These are phyloP conservation scores for Epinephelus cyanopodus DNA, from an alignment of 2,113 vertebrate species.

Conservation along the genomic window DNA sequence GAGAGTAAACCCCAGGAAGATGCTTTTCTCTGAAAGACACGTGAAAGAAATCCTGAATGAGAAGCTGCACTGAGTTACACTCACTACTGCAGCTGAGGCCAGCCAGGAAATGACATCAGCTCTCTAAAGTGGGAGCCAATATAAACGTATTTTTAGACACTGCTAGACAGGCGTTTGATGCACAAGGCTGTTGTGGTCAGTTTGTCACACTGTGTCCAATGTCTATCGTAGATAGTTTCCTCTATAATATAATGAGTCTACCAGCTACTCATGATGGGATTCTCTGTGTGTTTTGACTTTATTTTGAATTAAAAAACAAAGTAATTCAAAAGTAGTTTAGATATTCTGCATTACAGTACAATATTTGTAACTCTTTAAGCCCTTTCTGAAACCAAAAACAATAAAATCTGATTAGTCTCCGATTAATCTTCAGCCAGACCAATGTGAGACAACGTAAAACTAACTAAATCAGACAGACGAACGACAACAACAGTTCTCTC, in stretches of 20 bases:
- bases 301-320: neutral
- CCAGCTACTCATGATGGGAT: neutral
- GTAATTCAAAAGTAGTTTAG: neutral
- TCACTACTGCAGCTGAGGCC: no score
- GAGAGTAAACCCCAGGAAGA: neutral
- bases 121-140: neutral
- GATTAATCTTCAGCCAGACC: no score
- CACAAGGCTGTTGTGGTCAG: neutral
- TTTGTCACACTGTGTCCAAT: constrained; percentile 13
- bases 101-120: no score
- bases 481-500: neutral
- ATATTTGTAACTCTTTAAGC: neutral
- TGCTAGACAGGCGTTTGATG: neutral
- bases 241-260: no score
- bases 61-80: neutral
- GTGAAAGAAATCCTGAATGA: neutral
- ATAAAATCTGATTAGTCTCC: no score
- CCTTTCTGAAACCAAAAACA: neutral
- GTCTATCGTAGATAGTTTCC: neutral
- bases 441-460: neutral
- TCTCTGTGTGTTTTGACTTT: constrained; percentile 3
- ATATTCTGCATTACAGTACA: neutral
- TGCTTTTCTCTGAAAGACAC: neutral
- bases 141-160: neutral
- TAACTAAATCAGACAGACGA: neutral